These are phyloP conservation scores for Anadara kagoshimensis DNA, from an alignment of 1,140 invertebrate species.

Conservation along the genomic window DNA sequence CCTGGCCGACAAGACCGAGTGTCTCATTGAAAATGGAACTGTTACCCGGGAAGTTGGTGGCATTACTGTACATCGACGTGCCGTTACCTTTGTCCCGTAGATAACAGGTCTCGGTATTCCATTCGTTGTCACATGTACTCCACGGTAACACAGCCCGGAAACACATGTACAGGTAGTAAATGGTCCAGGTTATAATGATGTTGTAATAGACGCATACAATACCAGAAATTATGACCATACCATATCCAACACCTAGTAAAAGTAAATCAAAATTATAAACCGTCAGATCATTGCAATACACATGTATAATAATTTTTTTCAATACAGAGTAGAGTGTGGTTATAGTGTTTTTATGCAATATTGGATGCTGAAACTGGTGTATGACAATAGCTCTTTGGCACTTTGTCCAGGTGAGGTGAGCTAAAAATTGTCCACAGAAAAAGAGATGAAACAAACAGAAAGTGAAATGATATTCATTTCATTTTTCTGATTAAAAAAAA, in stretches of 20 bases:
- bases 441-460: too few species aligned
- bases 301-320: too few species aligned
- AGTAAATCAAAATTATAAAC: conserved; percentile 1
- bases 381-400: too few species aligned
- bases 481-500: too few species aligned
- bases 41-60: not conserved
- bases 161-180: conserved; percentile 75
- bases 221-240: conserved; percentile 66
- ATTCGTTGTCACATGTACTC: conserved; percentile 75
- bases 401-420: too few species aligned
- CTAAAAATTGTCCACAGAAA: too few species aligned
- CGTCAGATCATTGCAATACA: too few species aligned
- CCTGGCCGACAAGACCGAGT: not conserved
- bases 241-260: conserved; percentile 63
- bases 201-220: conserved; percentile 75
- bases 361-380: too few species aligned
- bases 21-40: not conserved
- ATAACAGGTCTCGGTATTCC: conserved; percentile 74
- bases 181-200: conserved; percentile 77
- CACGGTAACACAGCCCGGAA: conserved; percentile 73
- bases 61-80: not conserved
- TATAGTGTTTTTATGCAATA: too few species aligned
- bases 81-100: conserved; percentile 12
- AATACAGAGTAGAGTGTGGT: too few species aligned
- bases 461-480: too few species aligned